Base-by-base conservation (phyloP, 1,140 invertebrate species). In the Subanguina moxae region DNA sequence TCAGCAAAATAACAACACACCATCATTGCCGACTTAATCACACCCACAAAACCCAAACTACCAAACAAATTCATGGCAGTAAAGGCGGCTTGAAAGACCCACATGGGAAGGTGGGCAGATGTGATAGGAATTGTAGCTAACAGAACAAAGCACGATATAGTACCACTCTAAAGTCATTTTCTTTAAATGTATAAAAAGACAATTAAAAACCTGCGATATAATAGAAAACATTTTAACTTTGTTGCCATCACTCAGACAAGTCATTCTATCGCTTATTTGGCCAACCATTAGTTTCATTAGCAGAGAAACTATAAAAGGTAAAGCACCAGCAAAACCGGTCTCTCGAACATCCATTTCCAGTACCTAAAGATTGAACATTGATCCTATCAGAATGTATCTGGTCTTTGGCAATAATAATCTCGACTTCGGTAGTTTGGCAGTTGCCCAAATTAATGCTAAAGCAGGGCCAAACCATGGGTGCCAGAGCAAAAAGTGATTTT, bases 11-110 rank as follows among this genome's bases (percentile, higher is more conserved):
- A 5, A 56, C 3, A 56, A 56, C 3, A 25, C 13, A 78, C 76
- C 52, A 78, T 48, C 30, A 77, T 74, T 7, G 70, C 52, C 38
- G 66, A 68, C 62, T 80, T 80, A 1, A 71, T 57, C 21, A 73
- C 71, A 17, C 76, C 76, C 28, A 78, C 64, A 38, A 62, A 65
- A 67, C 76, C 80, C 25, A 78, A 46, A 46, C 77, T 77, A 15
- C 65, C 62, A 42, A 78, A 81, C 7, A 68, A 67, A 43, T 69
- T 80, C 17, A 73, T 61, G 3, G 67, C 57, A 30, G 76, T 80
- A 57, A 52, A 78, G 19, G 56, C 28, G 28, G 69, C 59, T 52
- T 76, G 75, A 30, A 68, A 62, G 17, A 70, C n/a, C 48, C 48
- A 52, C 3, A 25, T 52, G n/a, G 48, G 48, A 7, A 25, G 57